Evolutionary conservation across 2,113 vertebrate genomes (phyloP).

Genomic region (Calypte anna): DNA sequence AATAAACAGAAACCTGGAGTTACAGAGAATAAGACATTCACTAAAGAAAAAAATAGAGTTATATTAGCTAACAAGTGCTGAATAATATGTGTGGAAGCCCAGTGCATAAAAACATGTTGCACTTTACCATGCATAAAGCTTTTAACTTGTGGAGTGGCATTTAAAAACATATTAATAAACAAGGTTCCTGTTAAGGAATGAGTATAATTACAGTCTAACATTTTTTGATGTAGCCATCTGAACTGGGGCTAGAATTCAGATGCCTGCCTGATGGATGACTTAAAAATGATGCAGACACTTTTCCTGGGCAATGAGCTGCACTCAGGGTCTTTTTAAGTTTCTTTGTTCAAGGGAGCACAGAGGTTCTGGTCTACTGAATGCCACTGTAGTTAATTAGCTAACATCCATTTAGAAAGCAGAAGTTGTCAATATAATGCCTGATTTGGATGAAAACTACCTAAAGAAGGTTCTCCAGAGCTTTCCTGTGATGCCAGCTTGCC

Average conservation of each 20-base stretch:
- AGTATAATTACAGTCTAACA: not conserved
- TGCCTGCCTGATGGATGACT: not conserved
- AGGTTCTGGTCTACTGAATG: not conserved
- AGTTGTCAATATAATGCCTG: not conserved
- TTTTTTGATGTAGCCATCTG: not conserved
- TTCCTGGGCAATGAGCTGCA: not conserved
- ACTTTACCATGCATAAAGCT: not conserved
- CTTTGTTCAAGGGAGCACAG: not conserved
- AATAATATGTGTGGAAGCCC: not conserved
- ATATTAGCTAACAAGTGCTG: not conserved
- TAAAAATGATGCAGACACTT: not conserved
- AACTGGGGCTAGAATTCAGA: not conserved
- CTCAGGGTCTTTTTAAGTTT: not conserved
- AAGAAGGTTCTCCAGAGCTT: not conserved
- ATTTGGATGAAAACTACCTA: not conserved
- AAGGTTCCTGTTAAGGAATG: not conserved
- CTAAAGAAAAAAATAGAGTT: not conserved
- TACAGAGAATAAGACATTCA: not conserved
- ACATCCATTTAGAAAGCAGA: not conserved
- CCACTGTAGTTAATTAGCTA: not conserved
- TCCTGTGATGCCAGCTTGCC: fast-evolving
- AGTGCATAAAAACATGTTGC: not conserved
- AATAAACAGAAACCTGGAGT: not conserved
- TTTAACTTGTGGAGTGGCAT: not conserved
- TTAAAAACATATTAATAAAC: not conserved